phyloP scores from a whole-genome alignment of 1,140 invertebrate species.

The Cecropterus lyciades region DNA sequence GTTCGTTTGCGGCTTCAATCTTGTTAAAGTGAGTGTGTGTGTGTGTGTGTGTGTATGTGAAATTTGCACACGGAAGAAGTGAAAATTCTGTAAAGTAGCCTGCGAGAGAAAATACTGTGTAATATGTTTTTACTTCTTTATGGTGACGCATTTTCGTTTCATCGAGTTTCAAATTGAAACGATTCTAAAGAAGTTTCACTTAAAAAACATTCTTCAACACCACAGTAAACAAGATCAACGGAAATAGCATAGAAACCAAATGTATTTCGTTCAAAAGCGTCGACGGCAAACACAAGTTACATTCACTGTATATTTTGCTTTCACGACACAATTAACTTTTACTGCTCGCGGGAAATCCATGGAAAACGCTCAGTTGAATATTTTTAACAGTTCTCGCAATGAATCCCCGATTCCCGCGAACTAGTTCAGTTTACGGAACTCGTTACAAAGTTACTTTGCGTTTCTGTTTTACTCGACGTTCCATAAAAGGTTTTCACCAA shows the following conservation, averaged over 20 bases:
- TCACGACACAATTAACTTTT: background rate
- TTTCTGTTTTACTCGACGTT: slow-evolving; percentile 1
- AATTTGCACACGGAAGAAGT: no score
- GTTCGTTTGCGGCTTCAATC: no score
- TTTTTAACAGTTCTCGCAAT: slow-evolving; percentile 11
- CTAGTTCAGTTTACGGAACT: slow-evolving; percentile 19
- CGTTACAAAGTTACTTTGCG: slow-evolving; percentile 13
- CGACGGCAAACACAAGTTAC: background rate
- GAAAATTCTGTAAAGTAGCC: no score
- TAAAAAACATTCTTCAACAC: no score
- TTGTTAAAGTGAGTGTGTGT: no score
- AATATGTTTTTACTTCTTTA: no score
- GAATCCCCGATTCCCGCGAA: background rate
- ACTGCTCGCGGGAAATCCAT: background rate
- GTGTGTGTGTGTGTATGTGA: no score
- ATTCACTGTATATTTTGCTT: slow-evolving; percentile 6
- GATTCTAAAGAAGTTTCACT: no score
- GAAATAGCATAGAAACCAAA: background rate
- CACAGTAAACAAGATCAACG: background rate
- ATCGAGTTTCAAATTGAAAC: no score
- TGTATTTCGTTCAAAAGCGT: background rate
- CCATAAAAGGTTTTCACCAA: background rate
- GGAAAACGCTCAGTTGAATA: slow-evolving; percentile 1
- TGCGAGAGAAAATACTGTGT: no score
- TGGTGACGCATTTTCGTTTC: no score